phyloP scores from a whole-genome alignment of 1,140 invertebrate species.

The Eueides isabella region DNA sequence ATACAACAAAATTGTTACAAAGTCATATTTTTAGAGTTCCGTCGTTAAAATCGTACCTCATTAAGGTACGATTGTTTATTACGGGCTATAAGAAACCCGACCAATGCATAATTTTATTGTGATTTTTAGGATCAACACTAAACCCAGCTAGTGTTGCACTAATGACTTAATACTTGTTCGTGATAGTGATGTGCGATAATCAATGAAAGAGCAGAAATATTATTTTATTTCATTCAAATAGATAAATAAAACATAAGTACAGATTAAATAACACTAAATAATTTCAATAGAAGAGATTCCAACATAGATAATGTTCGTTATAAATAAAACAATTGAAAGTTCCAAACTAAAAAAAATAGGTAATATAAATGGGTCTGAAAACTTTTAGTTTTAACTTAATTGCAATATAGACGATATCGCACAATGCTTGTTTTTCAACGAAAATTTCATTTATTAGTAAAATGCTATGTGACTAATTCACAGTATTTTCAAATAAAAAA shows the following conservation, averaged over 20 bases:
- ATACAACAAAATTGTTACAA: constrained; percentile 18
- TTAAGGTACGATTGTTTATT: constrained; percentile 27
- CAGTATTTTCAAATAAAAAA: not conserved
- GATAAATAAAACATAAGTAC: no score
- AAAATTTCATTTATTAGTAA: not conserved
- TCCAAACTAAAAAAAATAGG: not conserved
- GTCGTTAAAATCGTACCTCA: constrained; percentile 19
- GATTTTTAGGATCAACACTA: constrained; percentile 40
- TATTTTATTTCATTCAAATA: no score
- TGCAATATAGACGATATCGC: not conserved
- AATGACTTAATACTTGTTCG: constrained; percentile 53
- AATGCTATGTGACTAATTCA: not conserved
- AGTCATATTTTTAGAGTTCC: constrained; percentile 18
- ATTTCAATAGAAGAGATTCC: no score
- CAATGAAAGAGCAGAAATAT: not conserved
- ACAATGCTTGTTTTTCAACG: not conserved
- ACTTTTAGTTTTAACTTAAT: constrained; percentile 2
- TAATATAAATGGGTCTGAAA: not conserved
- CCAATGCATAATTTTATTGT: constrained; percentile 40
- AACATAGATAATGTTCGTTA: no score
- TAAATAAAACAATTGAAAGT: not conserved
- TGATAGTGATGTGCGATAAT: constrained; percentile 38
- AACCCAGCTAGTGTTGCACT: constrained; percentile 44
- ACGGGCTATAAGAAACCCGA: constrained; percentile 24
- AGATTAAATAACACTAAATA: no score